phyloP scores from a whole-genome alignment of 2,888 invertebrate species.

The Pseudeuparius sepicola region DNA sequence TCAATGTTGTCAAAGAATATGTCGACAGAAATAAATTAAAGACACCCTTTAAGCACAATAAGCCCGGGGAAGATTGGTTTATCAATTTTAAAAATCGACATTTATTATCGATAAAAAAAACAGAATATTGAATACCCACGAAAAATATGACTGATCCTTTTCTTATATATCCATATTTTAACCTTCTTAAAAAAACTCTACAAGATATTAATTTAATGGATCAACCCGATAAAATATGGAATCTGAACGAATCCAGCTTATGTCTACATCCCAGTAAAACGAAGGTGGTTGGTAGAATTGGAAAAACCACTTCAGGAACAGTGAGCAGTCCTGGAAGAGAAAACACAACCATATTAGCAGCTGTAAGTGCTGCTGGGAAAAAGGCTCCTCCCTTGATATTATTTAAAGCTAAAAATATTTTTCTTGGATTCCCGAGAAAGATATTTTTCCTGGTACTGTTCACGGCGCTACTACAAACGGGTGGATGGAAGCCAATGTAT shows the following conservation, averaged over 20 bases:
- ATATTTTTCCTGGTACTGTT: conserved; percentile 13
- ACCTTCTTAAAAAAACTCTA: conserved; percentile 11
- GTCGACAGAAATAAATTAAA: conserved; percentile 8
- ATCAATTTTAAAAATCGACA: conserved; percentile 15
- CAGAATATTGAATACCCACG: no score
- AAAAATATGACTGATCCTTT: no score
- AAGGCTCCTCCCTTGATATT: conserved; percentile 4
- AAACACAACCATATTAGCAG: conserved; percentile 8
- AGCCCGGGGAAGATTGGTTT: conserved; percentile 10
- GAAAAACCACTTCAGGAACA: conserved; percentile 1
- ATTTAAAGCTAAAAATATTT: conserved; percentile 4
- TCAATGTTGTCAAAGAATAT: conserved; percentile 7
- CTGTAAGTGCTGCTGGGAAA: conserved; percentile 1
- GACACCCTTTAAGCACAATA: conserved; percentile 8
- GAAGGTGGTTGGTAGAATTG: conserved; percentile 19
- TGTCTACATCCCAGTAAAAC: conserved; percentile 18
- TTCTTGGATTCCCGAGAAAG: not conserved
- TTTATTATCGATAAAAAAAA: conserved; percentile 25
- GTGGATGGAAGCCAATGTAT: conserved; percentile 27
- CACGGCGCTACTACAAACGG: conserved; percentile 25
- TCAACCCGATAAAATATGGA: conserved; percentile 16
- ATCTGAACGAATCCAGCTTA: conserved; percentile 17
- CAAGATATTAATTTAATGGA: conserved; percentile 14
- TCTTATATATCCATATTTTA: conserved; percentile 15
- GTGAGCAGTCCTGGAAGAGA: conserved; percentile 8